Conservation (phyloP, 2,797 vertebrate genomes). For the Eulemur coronatus region DNA sequence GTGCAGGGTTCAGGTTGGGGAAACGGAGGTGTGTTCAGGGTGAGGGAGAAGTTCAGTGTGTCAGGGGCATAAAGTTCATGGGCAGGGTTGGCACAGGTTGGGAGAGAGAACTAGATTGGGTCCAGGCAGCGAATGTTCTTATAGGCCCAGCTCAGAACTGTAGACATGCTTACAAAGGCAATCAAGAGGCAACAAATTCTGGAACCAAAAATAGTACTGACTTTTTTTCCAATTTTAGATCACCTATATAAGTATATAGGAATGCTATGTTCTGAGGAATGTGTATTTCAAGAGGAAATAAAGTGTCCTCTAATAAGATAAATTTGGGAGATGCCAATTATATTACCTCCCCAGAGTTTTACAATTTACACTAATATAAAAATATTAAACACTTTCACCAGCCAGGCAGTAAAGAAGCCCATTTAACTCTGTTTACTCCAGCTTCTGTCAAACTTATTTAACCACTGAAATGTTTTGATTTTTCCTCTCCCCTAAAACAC, state of each 20-base stretch:
- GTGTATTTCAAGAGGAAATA: neutral
- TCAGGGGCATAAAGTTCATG: accelerated
- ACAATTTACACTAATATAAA: neutral
- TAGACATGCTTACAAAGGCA: neutral
- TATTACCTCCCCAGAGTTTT: neutral
- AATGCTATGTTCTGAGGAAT: neutral
- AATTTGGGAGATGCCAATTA: neutral
- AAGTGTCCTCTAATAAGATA: neutral
- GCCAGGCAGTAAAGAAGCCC: neutral
- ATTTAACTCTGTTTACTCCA: neutral
- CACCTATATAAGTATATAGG: neutral
- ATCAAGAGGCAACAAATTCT: neutral
- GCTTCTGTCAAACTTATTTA: neutral
- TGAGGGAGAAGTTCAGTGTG: neutral
- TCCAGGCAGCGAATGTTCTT: neutral
- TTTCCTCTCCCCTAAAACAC: neutral
- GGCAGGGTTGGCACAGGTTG: neutral
- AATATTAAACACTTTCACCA: neutral
- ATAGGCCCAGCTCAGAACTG: neutral
- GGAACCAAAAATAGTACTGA: neutral
- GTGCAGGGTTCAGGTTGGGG: neutral
- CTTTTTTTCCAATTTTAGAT: neutral
- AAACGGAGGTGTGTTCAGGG: neutral
- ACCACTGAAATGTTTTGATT: neutral
- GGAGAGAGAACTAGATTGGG: neutral